Percentiles rank a stretch among this genome's conserved stretches.
phyloP scores from a whole-genome alignment of 2,888 invertebrate genomes.

The Lochmaea crataegi region DNA sequence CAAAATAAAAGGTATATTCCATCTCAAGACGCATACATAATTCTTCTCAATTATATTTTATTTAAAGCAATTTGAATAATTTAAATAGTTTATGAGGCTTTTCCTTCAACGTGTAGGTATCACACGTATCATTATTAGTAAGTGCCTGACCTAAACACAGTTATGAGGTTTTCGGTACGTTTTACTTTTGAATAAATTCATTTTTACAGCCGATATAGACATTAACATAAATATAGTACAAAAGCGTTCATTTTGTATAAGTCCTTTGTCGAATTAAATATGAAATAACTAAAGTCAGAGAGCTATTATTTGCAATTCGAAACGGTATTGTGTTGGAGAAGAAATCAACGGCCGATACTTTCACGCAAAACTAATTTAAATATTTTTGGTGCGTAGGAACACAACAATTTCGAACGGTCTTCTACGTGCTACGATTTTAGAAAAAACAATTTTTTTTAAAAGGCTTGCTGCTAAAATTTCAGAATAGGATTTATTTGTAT shows the following conservation, averaged over 20 bases:
- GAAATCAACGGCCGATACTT: slow-evolving; percentile 11
- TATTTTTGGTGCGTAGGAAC: slow-evolving; percentile 12
- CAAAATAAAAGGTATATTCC: slow-evolving; percentile 19
- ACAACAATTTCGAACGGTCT: slow-evolving; percentile 6
- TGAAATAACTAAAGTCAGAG: slow-evolving; percentile 21
- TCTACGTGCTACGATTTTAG: not conserved
- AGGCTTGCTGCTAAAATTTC: not conserved
- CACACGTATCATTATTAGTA: slow-evolving; percentile 37
- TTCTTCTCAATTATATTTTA: slow-evolving; percentile 32
- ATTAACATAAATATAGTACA: slow-evolving; percentile 37
- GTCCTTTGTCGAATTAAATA: slow-evolving; percentile 22
- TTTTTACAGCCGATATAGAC: slow-evolving; percentile 38
- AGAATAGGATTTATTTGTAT: no score
- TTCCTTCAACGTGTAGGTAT: slow-evolving; percentile 24
- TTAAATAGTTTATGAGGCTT: slow-evolving; percentile 27
- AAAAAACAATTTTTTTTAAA: not conserved
- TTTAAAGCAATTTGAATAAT: slow-evolving; percentile 32
- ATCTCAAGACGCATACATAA: slow-evolving; percentile 25
- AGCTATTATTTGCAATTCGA: slow-evolving; percentile 28
- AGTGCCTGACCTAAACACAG: slow-evolving; percentile 36
- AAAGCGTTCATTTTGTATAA: slow-evolving; percentile 26
- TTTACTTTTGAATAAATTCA: slow-evolving; percentile 37
- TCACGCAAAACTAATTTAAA: slow-evolving; percentile 15
- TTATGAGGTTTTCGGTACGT: slow-evolving; percentile 37
- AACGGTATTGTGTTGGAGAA: slow-evolving; percentile 25